Percentiles rank a stretch among this genome's conserved stretches.
These are phyloP conservation scores for Hydractinia symbiolongicarpus DNA, from an alignment of 30 jellyfish, hydroid and myxozoan species.

Conservation along the genomic window DNA sequence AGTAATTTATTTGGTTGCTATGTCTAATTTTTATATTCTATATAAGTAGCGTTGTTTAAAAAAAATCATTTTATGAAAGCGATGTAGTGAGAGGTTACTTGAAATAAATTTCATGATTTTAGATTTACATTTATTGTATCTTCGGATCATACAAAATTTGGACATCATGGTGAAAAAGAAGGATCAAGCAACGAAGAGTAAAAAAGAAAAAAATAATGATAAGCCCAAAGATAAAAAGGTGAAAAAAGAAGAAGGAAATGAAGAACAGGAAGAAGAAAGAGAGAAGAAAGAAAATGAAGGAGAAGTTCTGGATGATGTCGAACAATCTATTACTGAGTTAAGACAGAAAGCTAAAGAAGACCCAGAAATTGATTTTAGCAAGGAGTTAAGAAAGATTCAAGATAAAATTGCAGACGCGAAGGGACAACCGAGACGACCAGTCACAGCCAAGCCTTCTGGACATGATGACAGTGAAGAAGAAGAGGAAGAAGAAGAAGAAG, in stretches of 20 bases:
- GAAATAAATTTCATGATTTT: neutral
- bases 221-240: too few species aligned
- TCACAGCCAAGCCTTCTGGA: conserved; percentile 19
- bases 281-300: neutral
- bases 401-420: conserved; percentile 22
- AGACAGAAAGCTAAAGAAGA: conserved; percentile 23
- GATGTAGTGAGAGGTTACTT: neutral
- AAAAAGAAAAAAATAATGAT: neutral
- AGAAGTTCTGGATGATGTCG: conserved; percentile 6
- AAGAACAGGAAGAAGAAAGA: neutral
- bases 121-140: neutral
- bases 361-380: conserved; percentile 17
- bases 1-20: too few species aligned
- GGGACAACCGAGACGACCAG: conserved; percentile 33
- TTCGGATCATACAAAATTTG: neutral
- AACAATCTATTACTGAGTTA: conserved; percentile 6
- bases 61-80: too few species aligned
- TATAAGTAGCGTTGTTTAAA: too few species aligned
- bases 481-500: conserved; percentile 34
- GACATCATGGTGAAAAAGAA: conserved; percentile 9
- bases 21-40: too few species aligned
- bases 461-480: conserved; percentile 11
- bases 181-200: neutral
- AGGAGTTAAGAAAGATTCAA: conserved; percentile 11
- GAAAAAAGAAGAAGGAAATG: too few species aligned